These are phyloP conservation scores for Phrixothrix hirtus DNA, from an alignment of 2,888 invertebrate species.

Conservation along the genomic window DNA sequence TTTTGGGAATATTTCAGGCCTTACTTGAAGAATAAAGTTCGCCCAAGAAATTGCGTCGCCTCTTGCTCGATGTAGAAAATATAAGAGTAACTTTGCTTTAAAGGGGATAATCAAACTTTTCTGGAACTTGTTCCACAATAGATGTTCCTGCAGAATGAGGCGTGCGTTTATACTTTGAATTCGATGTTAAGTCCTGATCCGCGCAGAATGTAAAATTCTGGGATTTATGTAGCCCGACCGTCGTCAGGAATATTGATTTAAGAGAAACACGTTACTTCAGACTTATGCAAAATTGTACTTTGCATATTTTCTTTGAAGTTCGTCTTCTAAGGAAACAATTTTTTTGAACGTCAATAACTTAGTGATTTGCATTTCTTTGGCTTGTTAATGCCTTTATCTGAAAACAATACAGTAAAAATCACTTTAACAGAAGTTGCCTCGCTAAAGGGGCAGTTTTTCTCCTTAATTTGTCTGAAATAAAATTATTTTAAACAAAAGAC, in stretches of 20 bases:
- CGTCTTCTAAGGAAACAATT: constrained; percentile 25
- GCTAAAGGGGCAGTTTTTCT: constrained; percentile 7
- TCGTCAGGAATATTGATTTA: constrained; percentile 42
- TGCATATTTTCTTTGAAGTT: constrained; percentile 34
- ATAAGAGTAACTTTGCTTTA: constrained; percentile 26
- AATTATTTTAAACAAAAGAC: constrained; percentile 37
- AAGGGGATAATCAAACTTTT: constrained; percentile 34
- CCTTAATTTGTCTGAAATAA: constrained; percentile 28
- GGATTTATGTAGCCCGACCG: constrained; percentile 40
- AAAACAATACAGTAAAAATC: constrained; percentile 27
- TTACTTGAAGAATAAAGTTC: constrained; percentile 9
- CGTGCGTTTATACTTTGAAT: constrained; percentile 33
- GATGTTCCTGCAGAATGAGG: constrained; percentile 31
- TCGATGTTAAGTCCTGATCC: constrained; percentile 37
- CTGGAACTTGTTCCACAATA: constrained; percentile 34
- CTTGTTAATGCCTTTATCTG: constrained; percentile 29
- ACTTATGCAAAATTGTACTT: constrained; percentile 34
- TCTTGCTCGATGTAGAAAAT: constrained; percentile 22
- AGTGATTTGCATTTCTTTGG: constrained; percentile 32
- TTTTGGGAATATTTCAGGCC: constrained; percentile 6
- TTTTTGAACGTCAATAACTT: constrained; percentile 31
- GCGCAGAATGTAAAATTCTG: constrained; percentile 41
- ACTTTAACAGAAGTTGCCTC: constrained; percentile 25
- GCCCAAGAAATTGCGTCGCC: constrained; percentile 20
- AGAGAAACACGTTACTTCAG: constrained; percentile 37